A percentile compares a stretch with the other conserved stretches of the same genome.
phyloP scores from a whole-genome alignment of 2,113 vertebrate genomes.

The Trinectes maculatus region DNA sequence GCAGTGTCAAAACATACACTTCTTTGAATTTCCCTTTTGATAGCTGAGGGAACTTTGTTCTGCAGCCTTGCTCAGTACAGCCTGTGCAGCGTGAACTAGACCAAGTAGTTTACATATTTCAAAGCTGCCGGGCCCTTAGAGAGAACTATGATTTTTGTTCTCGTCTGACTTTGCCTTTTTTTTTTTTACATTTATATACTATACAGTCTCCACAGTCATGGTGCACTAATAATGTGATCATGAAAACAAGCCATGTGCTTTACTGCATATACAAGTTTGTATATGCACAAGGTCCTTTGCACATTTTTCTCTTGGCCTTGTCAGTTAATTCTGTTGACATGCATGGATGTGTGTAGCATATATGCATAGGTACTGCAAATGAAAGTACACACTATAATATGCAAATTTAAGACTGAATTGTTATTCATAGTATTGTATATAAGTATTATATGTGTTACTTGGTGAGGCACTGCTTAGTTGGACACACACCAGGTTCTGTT shows the following conservation, averaged over 20 bases:
- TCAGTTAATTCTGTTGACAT: slow-evolving; percentile 2
- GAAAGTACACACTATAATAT: not conserved
- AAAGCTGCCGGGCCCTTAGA: slow-evolving; percentile 17
- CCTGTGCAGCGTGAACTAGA: slow-evolving; percentile 9
- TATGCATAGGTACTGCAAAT: slow-evolving; percentile 6
- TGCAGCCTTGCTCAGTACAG: slow-evolving; percentile 17
- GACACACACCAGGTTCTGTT: slow-evolving; percentile 74
- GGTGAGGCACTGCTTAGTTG: slow-evolving; percentile 56
- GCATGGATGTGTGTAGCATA: slow-evolving; percentile 8
- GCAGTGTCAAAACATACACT: slow-evolving; percentile 37
- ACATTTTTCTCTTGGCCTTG: not conserved
- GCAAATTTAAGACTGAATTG: not conserved
- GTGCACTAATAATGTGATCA: not conserved
- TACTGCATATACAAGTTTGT: not conserved
- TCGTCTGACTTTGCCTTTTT: not conserved
- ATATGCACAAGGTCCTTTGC: not conserved
- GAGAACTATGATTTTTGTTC: slow-evolving; percentile 1
- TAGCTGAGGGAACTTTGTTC: slow-evolving; percentile 34
- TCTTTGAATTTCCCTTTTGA: slow-evolving; percentile 58
- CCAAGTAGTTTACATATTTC: slow-evolving; percentile 27
- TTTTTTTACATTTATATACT: not conserved
- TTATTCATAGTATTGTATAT: slow-evolving; percentile 10
- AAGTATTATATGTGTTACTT: slow-evolving; percentile 26
- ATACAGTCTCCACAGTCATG: slow-evolving; percentile 9
- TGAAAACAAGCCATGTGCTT: slow-evolving; percentile 8